Evolutionary conservation across 2,888 invertebrate genomes (phyloP).

Genomic region (Nudaria mundana): DNA sequence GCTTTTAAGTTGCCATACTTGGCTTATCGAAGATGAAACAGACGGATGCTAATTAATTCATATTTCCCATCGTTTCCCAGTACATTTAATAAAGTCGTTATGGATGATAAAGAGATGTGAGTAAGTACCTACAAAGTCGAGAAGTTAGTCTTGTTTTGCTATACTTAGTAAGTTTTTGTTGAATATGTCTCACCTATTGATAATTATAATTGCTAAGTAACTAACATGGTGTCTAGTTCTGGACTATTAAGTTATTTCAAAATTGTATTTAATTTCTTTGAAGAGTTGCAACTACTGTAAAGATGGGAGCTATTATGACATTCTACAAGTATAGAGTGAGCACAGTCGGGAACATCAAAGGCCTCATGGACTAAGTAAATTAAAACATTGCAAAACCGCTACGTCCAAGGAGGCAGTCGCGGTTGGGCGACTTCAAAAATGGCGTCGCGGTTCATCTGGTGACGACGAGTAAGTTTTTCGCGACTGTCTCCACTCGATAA

Average conservation of each 20-base stretch:
- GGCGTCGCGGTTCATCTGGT: conserved; percentile 65
- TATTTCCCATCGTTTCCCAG: conserved; percentile 48
- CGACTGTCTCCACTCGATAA: conserved; percentile 80
- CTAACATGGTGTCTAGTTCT: too few species aligned
- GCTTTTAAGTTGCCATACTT: conserved; percentile 55
- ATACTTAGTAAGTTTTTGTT: too few species aligned
- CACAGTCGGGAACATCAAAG: conserved; percentile 70
- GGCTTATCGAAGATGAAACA: conserved; percentile 48
- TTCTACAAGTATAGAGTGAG: conserved; percentile 45
- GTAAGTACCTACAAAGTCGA: conserved; percentile 7
- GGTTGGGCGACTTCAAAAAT: conserved; percentile 73
- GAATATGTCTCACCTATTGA: too few species aligned
- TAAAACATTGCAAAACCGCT: conserved; percentile 76
- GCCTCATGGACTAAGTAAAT: conserved; percentile 57
- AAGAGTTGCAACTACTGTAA: conserved; percentile 17
- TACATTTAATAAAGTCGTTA: conserved; percentile 64
- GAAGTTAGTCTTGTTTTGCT: too few species aligned
- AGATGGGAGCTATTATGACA: conserved; percentile 31
- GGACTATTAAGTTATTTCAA: too few species aligned
- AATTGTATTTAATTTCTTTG: too few species aligned
- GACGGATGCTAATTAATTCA: conserved; percentile 59
- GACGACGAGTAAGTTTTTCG: conserved; percentile 77
- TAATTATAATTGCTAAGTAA: too few species aligned
- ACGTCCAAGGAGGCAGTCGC: conserved; percentile 63
- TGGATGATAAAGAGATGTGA: conserved; percentile 43